These are phyloP conservation scores for Whitmania pigra DNA, from an alignment of 1,140 invertebrate species.

Conservation along the genomic window DNA sequence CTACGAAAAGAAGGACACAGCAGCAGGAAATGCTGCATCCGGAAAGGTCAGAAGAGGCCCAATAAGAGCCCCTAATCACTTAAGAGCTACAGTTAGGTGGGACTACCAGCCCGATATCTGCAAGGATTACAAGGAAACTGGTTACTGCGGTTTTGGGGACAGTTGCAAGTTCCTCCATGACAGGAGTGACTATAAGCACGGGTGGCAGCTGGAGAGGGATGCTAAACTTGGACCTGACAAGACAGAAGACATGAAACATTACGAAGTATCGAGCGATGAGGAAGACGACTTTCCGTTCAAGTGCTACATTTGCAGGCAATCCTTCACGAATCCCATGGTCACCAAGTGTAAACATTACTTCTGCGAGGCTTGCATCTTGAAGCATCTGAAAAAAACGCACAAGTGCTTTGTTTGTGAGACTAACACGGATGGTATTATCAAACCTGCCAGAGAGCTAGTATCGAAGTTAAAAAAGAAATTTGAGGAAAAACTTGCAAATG, in stretches of 20 bases:
- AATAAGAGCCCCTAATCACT: constrained; percentile 80
- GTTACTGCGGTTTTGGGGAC: constrained; percentile 96
- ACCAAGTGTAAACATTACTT: constrained; percentile 98
- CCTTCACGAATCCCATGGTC: constrained; percentile 75
- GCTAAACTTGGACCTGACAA: too few relatives aligned
- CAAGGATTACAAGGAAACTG: constrained; percentile 99
- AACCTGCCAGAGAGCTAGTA: constrained; percentile 63
- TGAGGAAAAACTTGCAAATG: too few relatives aligned
- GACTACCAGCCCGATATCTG: constrained; percentile 99
- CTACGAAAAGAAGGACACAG: constrained; percentile 84
- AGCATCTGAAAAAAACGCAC: constrained; percentile 64
- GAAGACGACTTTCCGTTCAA: constrained; percentile 77
- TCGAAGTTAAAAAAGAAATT: too few relatives aligned
- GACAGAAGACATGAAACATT: constrained; percentile 26
- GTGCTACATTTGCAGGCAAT: constrained; percentile 79
- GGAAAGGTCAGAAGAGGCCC: constrained; percentile 53
- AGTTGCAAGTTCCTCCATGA: constrained; percentile 21
- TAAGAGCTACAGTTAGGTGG: constrained; percentile 89
- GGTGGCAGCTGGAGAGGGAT: too few relatives aligned
- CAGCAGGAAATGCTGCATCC: constrained; percentile 45
- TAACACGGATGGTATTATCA: constrained; percentile 84
- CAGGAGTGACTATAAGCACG: too few relatives aligned
- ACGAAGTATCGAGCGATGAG: constrained; percentile 58
- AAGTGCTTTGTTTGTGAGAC: constrained; percentile 79
- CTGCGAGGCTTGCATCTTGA: constrained; percentile 85